Conservation (phyloP, 2,797 vertebrate genomes). For the Tympanoctomys barrerae region DNA sequence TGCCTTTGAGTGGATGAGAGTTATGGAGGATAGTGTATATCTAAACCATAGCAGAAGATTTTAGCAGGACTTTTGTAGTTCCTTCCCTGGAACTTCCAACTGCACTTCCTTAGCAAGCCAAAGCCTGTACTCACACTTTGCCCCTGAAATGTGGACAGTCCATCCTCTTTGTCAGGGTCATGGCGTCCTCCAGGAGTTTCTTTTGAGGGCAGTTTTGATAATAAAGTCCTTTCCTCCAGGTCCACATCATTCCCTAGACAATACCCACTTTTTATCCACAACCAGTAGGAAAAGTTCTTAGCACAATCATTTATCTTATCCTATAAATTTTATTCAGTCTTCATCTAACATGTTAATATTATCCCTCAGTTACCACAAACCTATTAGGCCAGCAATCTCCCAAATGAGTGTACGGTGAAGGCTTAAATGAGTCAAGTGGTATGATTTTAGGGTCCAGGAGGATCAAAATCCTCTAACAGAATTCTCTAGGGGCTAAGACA, state of each 20-base stretch:
- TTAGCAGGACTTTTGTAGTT: background rate
- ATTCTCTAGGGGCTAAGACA: no score
- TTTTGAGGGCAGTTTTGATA: background rate
- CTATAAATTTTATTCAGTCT: background rate
- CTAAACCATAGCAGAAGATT: background rate
- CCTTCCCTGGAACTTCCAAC: background rate
- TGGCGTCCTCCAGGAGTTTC: background rate
- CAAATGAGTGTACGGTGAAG: no score
- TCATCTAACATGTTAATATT: background rate
- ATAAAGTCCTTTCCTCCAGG: background rate
- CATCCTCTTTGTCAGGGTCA: background rate
- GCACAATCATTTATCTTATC: background rate
- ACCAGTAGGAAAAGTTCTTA: background rate
- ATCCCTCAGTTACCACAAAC: no score
- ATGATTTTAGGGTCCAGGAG: no score
- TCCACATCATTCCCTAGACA: background rate
- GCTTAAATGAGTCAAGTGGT: no score
- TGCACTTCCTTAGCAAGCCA: conserved; percentile 16
- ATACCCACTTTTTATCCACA: background rate
- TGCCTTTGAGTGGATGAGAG: background rate
- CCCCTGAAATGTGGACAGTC: background rate
- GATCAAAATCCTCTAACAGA: no score
- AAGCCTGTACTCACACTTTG: background rate
- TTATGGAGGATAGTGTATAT: background rate
- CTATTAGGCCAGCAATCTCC: no score